Base-by-base conservation (phyloP, 2,888 invertebrate species). In the Sturmia bella region DNA sequence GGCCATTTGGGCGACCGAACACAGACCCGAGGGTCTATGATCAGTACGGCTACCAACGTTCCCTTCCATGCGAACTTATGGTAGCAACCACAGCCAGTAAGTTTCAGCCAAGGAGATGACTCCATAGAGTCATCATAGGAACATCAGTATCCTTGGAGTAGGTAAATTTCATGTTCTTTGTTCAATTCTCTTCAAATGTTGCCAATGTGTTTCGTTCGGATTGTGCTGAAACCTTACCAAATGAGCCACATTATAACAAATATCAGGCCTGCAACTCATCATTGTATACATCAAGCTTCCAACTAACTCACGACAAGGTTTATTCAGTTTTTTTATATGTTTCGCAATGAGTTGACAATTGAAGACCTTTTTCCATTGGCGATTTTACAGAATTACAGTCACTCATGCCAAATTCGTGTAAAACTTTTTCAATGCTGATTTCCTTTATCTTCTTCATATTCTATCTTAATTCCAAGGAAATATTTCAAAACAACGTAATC, bases 161-260 rank as follows among this genome's bases (percentile, higher is more conserved):
- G 32, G 37, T 21, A 32, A 32, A 45, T 57, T 48, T 70, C 0
- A 39, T 12, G 0, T 74, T 37, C 0, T 66, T 7, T 13, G 83
- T 85, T 5, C 78, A 80, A 84, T 72, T 21, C 80, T 63, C 64
- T 84, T 84, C 11, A 78, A 52, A 4, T 80, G 82, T 17, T 21
- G 48, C 83, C 84, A 85, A 32, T 84, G 84, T 19, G 80, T 72
- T 50, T 79, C 74, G 13, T 79, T 80, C 13, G 83, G 76, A 61
- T 83, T 84, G 1, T 48, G 37, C 21, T 73, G 72, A 41, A 61
- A 79, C 19, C 79, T 27, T 19, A 74, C 74, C 11, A 84, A 15
- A 13, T 64, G 17, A 21, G 64, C 81, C 1, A 84, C 78, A 17
- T 70, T 59, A 57, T 61, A 74, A 13, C 43, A 39, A 17, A 84